phyloP scores from a whole-genome alignment of 2,113 vertebrate genomes.

The Eudorcas thomsonii region DNA sequence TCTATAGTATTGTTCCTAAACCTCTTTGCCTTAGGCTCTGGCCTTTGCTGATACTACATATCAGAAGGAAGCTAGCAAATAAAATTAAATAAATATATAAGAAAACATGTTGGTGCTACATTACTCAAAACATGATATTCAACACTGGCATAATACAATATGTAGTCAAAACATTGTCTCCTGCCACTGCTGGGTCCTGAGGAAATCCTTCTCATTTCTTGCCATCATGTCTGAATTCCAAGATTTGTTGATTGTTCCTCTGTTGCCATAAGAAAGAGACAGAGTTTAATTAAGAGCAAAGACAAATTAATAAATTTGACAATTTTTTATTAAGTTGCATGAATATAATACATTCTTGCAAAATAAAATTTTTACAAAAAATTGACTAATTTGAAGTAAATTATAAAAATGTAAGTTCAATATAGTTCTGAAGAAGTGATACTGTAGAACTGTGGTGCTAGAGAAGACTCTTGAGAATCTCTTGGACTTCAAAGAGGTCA shows the following conservation, averaged over 20 bases:
- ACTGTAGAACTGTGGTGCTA: background rate
- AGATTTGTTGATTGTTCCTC: background rate
- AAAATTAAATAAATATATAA: background rate
- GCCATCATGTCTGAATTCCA: background rate
- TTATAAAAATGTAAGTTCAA: background rate
- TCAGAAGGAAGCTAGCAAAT: background rate
- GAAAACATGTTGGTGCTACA: background rate
- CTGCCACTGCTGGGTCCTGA: accelerated
- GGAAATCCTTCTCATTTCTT: background rate
- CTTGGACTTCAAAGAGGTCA: background rate
- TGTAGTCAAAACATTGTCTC: background rate
- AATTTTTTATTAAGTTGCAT: background rate
- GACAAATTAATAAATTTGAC: background rate
- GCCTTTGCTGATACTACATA: background rate
- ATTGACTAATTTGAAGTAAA: background rate
- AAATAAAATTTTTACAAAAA: background rate
- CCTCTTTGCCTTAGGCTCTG: background rate
- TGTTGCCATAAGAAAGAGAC: background rate
- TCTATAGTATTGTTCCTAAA: background rate
- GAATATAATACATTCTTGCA: background rate
- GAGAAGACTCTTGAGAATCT: background rate
- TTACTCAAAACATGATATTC: background rate
- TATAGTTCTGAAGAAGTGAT: background rate
- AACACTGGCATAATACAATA: background rate
- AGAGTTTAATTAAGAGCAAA: background rate